Conservation (phyloP, 2,888 invertebrate genomes). For the Sepioteuthis lessoniana region DNA sequence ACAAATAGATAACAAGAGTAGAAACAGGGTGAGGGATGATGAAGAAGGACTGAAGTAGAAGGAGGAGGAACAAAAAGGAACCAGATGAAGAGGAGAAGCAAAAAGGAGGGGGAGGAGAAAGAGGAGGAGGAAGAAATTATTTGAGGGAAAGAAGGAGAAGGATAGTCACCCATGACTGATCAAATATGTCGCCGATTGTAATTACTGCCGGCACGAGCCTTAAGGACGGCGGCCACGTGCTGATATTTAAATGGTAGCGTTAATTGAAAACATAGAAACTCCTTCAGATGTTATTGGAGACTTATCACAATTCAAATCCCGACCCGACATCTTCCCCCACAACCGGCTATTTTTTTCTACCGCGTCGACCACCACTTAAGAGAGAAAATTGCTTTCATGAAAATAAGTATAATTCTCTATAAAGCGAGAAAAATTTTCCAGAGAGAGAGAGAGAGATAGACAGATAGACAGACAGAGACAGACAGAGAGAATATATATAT, state of each 20-base stretch:
- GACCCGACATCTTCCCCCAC: background rate
- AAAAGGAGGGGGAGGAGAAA: too few relatives aligned
- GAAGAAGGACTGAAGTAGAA: too few relatives aligned
- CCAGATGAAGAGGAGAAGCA: too few relatives aligned
- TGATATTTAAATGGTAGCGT: background rate
- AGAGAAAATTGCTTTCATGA: background rate
- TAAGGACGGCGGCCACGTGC: background rate
- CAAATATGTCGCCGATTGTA: background rate
- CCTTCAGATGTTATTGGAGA: constrained; percentile 33
- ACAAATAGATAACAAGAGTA: too few relatives aligned
- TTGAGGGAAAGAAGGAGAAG: too few relatives aligned
- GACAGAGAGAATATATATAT: background rate
- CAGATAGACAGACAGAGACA: background rate
- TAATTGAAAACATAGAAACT: constrained; percentile 10
- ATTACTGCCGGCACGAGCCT: background rate
- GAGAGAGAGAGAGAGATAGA: background rate
- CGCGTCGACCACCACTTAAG: background rate
- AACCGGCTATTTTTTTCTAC: background rate
- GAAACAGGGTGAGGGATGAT: too few relatives aligned
- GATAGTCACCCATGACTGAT: too few relatives aligned
- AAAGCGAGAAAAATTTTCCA: background rate
- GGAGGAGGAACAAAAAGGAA: too few relatives aligned
- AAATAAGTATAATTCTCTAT: background rate
- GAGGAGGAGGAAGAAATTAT: too few relatives aligned
- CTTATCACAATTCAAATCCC: background rate